phyloP scores from a whole-genome alignment of 2,888 invertebrate species.

The Pachydiplax longipennis region DNA sequence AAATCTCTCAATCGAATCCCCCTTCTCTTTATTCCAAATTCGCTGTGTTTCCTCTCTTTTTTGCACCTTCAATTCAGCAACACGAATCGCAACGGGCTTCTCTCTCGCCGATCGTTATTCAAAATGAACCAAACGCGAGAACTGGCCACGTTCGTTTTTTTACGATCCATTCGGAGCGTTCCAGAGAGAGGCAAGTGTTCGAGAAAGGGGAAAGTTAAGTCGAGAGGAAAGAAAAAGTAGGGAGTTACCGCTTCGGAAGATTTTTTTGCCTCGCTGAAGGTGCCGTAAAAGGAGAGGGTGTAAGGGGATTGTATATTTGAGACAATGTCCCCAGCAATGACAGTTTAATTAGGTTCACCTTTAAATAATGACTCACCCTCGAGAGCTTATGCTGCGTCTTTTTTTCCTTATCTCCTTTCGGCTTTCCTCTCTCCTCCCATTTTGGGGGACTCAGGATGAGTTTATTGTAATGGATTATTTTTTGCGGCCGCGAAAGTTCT shows the following conservation, averaged over 20 bases:
- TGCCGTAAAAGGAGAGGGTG: constrained; percentile 15
- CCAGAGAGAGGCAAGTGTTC: background rate
- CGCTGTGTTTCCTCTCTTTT: background rate
- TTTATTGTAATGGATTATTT: constrained; percentile 17
- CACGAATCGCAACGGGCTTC: background rate
- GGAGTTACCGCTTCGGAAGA: constrained; percentile 2
- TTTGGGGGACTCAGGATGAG: background rate
- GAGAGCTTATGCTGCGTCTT: background rate
- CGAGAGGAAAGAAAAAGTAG: background rate
- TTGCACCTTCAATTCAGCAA: background rate
- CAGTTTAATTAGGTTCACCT: constrained; percentile 43
- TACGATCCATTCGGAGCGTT: background rate
- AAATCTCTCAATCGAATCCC: background rate
- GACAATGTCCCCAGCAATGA: constrained; percentile 37
- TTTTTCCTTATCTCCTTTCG: too few species aligned
- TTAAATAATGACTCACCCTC: constrained; percentile 38
- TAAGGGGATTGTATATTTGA: constrained; percentile 8
- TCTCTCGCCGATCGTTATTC: background rate
- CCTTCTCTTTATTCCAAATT: background rate
- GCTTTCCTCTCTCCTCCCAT: background rate
- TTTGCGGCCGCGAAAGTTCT: background rate
- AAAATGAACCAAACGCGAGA: background rate
- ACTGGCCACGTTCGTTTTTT: background rate
- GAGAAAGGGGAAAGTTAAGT: background rate
- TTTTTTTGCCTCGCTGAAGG: background rate